phyloP scores from a whole-genome alignment of 2,113 vertebrate genomes.

The Corythoichthys intestinalis region DNA sequence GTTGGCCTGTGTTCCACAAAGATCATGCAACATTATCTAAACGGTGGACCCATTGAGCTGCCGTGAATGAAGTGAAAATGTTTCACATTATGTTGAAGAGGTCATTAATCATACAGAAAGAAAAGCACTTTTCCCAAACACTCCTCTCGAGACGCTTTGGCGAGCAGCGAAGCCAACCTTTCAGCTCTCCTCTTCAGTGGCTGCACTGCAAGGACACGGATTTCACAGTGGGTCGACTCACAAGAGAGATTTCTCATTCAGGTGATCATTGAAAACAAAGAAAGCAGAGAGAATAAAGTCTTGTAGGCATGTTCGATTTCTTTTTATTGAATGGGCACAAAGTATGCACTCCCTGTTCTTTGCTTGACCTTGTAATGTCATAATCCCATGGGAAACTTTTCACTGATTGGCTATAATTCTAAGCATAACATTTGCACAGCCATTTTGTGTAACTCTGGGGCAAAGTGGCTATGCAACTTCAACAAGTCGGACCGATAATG shows the following conservation, averaged over 20 bases:
- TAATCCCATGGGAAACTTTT: constrained; percentile 13
- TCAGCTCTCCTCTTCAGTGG: not conserved
- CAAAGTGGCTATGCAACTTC: not conserved
- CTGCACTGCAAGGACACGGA: not conserved
- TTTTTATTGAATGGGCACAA: constrained; percentile 18
- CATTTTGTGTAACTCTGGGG: constrained; percentile 1
- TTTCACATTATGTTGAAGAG: not conserved
- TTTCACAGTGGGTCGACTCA: not conserved
- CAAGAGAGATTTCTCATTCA: constrained; percentile 25
- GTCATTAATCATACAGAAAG: not conserved
- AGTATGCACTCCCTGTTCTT: constrained; percentile 18
- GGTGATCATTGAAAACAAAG: constrained; percentile 17
- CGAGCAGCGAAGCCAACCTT: not conserved
- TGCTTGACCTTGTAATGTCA: constrained; percentile 31
- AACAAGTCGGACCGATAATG: not conserved
- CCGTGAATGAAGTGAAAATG: not conserved
- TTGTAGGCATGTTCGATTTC: constrained; percentile 24
- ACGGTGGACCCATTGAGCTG: not conserved
- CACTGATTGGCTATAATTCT: constrained; percentile 37
- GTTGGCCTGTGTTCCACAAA: not conserved
- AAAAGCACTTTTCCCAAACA: constrained; percentile 2
- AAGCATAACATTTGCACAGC: constrained; percentile 41
- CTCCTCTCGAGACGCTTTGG: not conserved
- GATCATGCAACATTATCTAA: not conserved
- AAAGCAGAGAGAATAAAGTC: constrained; percentile 3